Percentiles rank a stretch among this genome's conserved stretches.
Evolutionary conservation across 2,888 invertebrate species (phyloP).

Genomic region (Hydropsyche betteni): DNA sequence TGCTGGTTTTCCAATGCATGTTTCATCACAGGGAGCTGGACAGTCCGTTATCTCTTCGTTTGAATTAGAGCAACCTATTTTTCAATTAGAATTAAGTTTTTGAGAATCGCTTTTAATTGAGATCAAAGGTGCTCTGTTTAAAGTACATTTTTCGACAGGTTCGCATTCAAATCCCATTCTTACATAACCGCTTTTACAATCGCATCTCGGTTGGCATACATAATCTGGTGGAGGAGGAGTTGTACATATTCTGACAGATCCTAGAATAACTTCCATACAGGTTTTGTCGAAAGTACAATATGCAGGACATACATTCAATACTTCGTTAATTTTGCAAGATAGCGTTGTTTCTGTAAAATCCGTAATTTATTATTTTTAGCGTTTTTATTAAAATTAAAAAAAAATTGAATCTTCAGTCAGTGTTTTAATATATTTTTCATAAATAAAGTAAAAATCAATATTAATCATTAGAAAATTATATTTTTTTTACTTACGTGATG

Average conservation of each 20-base stretch:
- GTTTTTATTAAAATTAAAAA: too few relatives aligned
- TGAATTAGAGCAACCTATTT: neutral
- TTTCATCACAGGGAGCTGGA: conserved; percentile 16
- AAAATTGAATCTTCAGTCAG: too few relatives aligned
- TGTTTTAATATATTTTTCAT: too few relatives aligned
- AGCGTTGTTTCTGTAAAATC: too few relatives aligned
- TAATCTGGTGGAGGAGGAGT: conserved; percentile 18
- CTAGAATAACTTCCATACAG: conserved; percentile 1
- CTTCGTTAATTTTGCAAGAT: conserved; percentile 18
- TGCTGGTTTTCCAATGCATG: conserved; percentile 9
- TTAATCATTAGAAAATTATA: too few relatives aligned
- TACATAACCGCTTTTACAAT: conserved; percentile 16
- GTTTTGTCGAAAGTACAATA: conserved; percentile 33
- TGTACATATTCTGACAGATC: conserved; percentile 26
- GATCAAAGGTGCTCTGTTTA: too few relatives aligned
- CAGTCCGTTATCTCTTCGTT: neutral
- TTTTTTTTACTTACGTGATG: too few relatives aligned
- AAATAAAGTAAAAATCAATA: too few relatives aligned
- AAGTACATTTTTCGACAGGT: neutral
- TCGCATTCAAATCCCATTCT: conserved; percentile 20
- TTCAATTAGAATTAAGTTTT: too few relatives aligned
- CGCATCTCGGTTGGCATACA: conserved; percentile 21
- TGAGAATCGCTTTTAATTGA: too few relatives aligned
- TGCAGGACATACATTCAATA: conserved; percentile 17
- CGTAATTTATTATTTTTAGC: too few relatives aligned